phyloP scores from a whole-genome alignment of 2,113 vertebrate species.

The Phoenicopterus ruber region DNA sequence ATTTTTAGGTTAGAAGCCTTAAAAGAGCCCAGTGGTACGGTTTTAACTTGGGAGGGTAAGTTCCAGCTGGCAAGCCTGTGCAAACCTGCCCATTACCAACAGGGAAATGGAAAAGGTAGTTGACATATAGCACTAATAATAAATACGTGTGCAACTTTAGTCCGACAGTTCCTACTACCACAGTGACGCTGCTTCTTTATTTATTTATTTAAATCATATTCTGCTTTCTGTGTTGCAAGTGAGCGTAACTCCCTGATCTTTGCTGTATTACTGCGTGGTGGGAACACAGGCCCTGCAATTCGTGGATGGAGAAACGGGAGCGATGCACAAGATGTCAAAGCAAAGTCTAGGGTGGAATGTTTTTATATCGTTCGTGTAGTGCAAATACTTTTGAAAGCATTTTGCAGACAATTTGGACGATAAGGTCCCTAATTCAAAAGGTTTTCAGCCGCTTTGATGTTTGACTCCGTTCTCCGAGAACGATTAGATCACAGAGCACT shows the following conservation, averaged over 20 bases:
- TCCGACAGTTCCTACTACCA: neutral
- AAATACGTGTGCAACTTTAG: neutral
- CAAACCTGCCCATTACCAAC: neutral
- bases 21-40: neutral
- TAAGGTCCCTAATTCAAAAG: neutral
- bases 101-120: neutral
- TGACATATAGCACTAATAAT: neutral
- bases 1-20: neutral
- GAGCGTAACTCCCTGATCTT: neutral
- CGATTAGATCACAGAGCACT: rapidly evolving
- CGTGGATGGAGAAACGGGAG: neutral
- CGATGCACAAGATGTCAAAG: neutral
- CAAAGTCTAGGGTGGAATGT: neutral
- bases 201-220: neutral
- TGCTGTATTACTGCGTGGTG: rapidly evolving
- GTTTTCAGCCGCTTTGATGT: neutral
- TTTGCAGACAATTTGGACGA: rapidly evolving
- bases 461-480: neutral
- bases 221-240: neutral
- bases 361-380: rapidly evolving
- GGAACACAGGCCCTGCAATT: neutral
- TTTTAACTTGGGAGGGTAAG: neutral
- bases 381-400: neutral
- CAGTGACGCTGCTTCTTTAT: neutral
- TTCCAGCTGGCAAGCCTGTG: neutral